A percentile compares a stretch with the other conserved stretches of the same genome.
phyloP scores from a whole-genome alignment of 2,113 vertebrate genomes.

The Glareola pratincola region DNA sequence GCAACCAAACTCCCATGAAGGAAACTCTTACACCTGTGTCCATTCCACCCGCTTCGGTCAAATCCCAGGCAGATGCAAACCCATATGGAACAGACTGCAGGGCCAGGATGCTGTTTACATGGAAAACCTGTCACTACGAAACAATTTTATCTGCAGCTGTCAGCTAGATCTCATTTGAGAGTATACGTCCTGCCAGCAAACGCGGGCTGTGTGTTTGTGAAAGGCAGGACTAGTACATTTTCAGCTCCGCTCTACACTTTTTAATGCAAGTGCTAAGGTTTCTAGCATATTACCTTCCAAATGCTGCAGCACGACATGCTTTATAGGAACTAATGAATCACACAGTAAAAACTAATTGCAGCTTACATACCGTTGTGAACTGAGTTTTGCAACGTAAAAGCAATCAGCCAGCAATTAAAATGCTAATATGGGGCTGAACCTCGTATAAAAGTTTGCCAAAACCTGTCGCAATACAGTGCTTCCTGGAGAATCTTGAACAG shows the following conservation, averaged over 20 bases:
- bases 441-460: constrained; percentile 33
- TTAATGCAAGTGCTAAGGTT: not conserved
- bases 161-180: not conserved
- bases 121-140: not conserved
- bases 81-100: not conserved
- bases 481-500: constrained; percentile 31
- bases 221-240: not conserved
- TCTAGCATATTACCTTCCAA: constrained; percentile 58
- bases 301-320: constrained; percentile 34
- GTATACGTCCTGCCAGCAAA: not conserved
- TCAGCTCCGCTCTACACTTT: not conserved
- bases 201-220: not conserved
- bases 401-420: constrained; percentile 75
- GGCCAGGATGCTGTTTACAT: not conserved
- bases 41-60: rapidly evolving
- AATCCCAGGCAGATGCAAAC: not conserved
- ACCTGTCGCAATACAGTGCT: not conserved
- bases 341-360: constrained; percentile 72
- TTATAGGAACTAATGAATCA: constrained; percentile 70
- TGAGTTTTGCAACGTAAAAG: constrained; percentile 66
- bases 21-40: not conserved
- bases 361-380: constrained; percentile 43
- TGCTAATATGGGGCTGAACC: constrained; percentile 67
- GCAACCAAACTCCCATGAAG: not conserved
- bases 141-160: constrained; percentile 1